Conservation (phyloP, 2,797 vertebrate species). For the Aeoliscus strigatus region DNA sequence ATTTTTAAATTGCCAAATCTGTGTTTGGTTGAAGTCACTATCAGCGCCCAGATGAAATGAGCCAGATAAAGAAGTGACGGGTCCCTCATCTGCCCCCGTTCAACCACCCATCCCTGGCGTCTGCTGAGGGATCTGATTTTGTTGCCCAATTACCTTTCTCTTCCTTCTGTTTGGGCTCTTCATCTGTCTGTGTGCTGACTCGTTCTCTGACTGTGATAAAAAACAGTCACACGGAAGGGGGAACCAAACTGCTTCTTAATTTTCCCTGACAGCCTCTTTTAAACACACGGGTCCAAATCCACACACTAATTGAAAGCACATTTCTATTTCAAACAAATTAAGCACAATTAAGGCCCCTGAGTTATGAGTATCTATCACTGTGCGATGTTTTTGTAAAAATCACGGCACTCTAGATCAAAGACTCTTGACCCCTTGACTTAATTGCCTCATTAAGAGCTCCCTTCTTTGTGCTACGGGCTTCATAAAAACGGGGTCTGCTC, state of each 20-base stretch:
- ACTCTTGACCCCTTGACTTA: slow-evolving; percentile 87
- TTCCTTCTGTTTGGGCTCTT: slow-evolving; percentile 83
- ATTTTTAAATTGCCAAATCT: too few species aligned
- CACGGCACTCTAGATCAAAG: slow-evolving; percentile 99
- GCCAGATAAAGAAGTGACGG: too few species aligned
- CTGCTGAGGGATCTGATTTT: slow-evolving; percentile 70
- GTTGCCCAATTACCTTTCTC: slow-evolving; percentile 81
- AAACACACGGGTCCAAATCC: slow-evolving; percentile 88
- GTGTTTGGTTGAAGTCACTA: too few species aligned
- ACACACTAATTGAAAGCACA: slow-evolving; percentile 99
- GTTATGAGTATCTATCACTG: slow-evolving; percentile 99
- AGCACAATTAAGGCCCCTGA: slow-evolving; percentile 99
- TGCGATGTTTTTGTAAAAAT: slow-evolving; percentile 99
- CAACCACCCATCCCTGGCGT: slow-evolving; percentile 42
- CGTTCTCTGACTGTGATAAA: slow-evolving; percentile 84
- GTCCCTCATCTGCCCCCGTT: slow-evolving; percentile 27
- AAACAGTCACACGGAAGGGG: slow-evolving; percentile 86
- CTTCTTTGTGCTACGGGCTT: slow-evolving; percentile 84
- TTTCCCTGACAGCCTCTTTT: slow-evolving; percentile 96
- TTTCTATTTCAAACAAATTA: slow-evolving; percentile 99
- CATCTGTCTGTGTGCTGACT: slow-evolving; percentile 45
- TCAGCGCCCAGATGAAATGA: too few species aligned
- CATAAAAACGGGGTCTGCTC: slow-evolving; percentile 87
- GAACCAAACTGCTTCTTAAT: slow-evolving; percentile 96
- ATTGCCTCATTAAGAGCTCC: slow-evolving; percentile 98